These are phyloP conservation scores for Calyptomena viridis DNA, from an alignment of 2,113 vertebrate species.

Conservation along the genomic window DNA sequence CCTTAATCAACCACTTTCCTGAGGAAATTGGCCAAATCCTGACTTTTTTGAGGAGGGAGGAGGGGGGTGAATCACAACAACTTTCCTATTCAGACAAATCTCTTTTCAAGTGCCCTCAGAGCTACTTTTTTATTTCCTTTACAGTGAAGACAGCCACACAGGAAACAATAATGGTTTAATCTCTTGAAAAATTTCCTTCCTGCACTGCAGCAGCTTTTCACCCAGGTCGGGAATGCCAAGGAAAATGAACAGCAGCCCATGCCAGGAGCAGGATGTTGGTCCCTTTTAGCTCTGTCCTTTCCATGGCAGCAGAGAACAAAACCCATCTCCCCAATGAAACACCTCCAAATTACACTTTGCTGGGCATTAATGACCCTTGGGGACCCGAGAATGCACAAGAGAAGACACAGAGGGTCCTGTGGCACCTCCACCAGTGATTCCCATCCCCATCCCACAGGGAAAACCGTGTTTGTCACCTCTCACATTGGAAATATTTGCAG, in stretches of 20 bases:
- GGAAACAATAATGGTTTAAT: conserved; percentile 87
- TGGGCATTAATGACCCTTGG: neutral
- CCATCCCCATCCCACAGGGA: neutral
- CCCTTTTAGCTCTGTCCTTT: conserved; percentile 38
- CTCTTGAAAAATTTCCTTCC: conserved; percentile 86
- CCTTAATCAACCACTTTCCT: conserved; percentile 82
- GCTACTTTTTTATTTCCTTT: conserved; percentile 59
- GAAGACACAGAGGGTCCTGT: neutral
- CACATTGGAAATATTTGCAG: neutral
- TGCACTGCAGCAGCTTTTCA: conserved; percentile 70
- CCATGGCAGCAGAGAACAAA: neutral
- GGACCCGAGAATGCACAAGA: neutral
- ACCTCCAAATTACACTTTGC: neutral
- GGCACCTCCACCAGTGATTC: neutral
- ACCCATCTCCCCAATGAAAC: neutral
- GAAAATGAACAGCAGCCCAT: conserved; percentile 65
- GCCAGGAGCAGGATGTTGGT: conserved; percentile 72
- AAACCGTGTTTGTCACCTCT: neutral
- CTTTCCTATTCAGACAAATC: conserved; percentile 79
- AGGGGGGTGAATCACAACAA: conserved; percentile 72
- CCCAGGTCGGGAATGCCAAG: conserved; percentile 77
- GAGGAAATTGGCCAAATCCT: conserved; percentile 81
- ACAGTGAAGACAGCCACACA: conserved; percentile 77
- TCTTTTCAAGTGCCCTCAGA: conserved; percentile 79
- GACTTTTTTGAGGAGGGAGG: conserved; percentile 66